Conservation (phyloP, 2,113 vertebrate genomes). For the Sinocyclocheilus anshuiensis region DNA sequence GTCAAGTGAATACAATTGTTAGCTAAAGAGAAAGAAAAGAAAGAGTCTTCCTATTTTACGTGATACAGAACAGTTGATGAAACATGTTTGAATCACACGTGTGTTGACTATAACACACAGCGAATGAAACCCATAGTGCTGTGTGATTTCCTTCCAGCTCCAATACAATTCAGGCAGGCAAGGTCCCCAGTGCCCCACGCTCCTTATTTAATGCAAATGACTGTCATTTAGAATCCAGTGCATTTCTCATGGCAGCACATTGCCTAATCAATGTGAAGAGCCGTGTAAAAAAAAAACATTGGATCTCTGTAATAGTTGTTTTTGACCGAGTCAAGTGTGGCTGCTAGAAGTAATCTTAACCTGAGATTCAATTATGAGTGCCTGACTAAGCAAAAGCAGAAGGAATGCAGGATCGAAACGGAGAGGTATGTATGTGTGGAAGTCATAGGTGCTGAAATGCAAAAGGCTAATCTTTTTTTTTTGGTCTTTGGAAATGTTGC, state of each 20-base stretch:
- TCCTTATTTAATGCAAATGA: conserved; percentile 99
- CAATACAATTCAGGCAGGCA: conserved; percentile 57
- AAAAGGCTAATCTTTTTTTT: not conserved
- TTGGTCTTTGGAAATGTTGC: not conserved
- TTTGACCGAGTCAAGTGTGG: conserved; percentile 99
- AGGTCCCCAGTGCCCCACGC: conserved; percentile 76
- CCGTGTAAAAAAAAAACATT: conserved; percentile 99
- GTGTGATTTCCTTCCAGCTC: conserved; percentile 58
- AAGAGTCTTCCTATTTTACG: not conserved
- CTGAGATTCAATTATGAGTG: conserved; percentile 99
- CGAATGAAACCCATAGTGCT: conserved; percentile 14
- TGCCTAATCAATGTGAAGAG: conserved; percentile 99
- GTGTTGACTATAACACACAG: conserved; percentile 22
- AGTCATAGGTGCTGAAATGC: conserved; percentile 37
- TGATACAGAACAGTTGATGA: not conserved
- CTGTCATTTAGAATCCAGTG: conserved; percentile 94
- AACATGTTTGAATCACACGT: conserved; percentile 6
- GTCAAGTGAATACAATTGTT: not conserved
- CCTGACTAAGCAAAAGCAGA: conserved; percentile 77
- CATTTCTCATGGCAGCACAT: conserved; percentile 92
- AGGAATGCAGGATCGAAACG: conserved; percentile 55
- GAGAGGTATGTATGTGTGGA: conserved; percentile 57
- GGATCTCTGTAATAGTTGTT: conserved; percentile 96
- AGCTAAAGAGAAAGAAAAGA: not conserved
- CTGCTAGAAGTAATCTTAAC: conserved; percentile 99